phyloP scores from a whole-genome alignment of 2,888 invertebrate genomes.

The Drosophila pegasa region DNA sequence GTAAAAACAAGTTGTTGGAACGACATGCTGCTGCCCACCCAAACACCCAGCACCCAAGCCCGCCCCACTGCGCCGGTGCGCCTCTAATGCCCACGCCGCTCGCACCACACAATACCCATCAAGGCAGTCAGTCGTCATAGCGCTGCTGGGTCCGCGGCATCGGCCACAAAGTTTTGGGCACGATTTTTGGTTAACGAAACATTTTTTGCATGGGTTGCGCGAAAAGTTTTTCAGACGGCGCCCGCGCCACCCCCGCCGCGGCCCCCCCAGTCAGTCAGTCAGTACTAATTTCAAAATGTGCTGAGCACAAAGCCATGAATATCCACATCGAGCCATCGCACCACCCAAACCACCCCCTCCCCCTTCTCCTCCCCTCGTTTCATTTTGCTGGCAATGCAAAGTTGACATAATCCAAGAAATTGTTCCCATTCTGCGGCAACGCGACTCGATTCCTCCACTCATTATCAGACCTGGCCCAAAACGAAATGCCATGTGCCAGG shows the following conservation, averaged over 20 bases:
- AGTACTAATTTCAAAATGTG: conserved; percentile 56
- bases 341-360: too few species aligned
- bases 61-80: not conserved
- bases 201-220: conserved; percentile 58
- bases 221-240: conserved; percentile 44
- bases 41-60: not conserved
- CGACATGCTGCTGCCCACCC: conserved; percentile 17
- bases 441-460: conserved; percentile 18
- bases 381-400: conserved; percentile 41
- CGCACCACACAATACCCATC: conserved; percentile 4
- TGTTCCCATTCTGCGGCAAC: conserved; percentile 16
- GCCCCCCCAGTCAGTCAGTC: conserved; percentile 17
- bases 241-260: not conserved
- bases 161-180: conserved; percentile 78
- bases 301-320: conserved; percentile 45
- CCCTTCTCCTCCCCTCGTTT: too few species aligned
- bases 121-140: conserved; percentile 34
- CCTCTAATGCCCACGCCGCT: not conserved
- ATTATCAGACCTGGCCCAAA: conserved; percentile 41
- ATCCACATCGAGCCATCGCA: conserved; percentile 7
- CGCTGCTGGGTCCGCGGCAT: conserved; percentile 39
- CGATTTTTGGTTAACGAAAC: conserved; percentile 79
- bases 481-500: conserved; percentile 17
- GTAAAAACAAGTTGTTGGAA: conserved; percentile 54
- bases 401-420: conserved; percentile 49